Percentiles rank a stretch among this genome's conserved stretches.
Evolutionary conservation across 2,113 vertebrate genomes (phyloP).

Genomic region (Girardinichthys multiradiatus): DNA sequence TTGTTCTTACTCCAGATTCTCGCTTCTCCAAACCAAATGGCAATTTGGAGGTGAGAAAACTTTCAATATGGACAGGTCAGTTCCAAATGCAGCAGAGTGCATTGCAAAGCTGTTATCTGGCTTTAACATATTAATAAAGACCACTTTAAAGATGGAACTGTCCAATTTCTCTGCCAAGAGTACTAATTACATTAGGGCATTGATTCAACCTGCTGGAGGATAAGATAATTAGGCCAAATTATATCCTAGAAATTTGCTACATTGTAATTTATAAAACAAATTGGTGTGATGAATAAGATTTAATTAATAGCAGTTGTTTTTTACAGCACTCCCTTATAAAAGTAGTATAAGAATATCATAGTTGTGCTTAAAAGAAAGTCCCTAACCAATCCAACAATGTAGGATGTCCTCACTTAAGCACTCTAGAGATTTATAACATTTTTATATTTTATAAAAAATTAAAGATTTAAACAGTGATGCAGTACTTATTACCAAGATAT

Average conservation of each 20-base stretch:
- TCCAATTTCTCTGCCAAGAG: conserved; percentile 33
- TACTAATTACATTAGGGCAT: conserved; percentile 42
- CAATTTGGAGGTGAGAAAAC: background rate
- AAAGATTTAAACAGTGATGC: too few relatives aligned
- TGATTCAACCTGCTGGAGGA: conserved; percentile 39
- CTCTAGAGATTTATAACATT: too few relatives aligned
- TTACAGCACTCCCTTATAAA: background rate
- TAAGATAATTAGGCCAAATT: conserved; percentile 37
- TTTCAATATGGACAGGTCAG: conserved; percentile 5
- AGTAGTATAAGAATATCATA: too few relatives aligned
- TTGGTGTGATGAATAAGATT: background rate
- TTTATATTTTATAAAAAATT: too few relatives aligned
- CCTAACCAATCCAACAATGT: too few relatives aligned
- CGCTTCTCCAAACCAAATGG: conserved; percentile 10
- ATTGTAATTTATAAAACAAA: background rate
- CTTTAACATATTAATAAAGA: conserved; percentile 14
- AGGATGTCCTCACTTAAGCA: too few relatives aligned
- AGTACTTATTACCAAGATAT: too few relatives aligned
- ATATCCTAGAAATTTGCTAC: conserved; percentile 14
- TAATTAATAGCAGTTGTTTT: background rate
- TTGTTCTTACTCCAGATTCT: background rate
- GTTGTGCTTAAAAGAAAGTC: too few relatives aligned
- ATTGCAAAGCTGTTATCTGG: conserved; percentile 2
- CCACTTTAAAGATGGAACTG: conserved; percentile 19
- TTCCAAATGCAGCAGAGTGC: background rate